phyloP scores from a whole-genome alignment of 1,140 invertebrate species.

The Pseudobourletiella spinata region DNA sequence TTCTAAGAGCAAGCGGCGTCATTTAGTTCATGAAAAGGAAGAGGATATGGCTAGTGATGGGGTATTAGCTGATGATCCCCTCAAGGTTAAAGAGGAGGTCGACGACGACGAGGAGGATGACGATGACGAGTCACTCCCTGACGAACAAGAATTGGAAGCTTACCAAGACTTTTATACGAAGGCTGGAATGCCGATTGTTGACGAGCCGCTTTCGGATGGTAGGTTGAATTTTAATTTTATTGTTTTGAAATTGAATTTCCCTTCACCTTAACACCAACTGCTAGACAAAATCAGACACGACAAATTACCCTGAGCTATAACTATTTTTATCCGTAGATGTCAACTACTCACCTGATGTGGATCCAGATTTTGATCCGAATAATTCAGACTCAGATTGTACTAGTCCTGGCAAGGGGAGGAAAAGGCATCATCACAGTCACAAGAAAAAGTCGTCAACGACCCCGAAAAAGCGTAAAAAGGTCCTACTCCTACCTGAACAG shows the following conservation, averaged over 20 bases:
- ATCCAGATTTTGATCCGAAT: background rate
- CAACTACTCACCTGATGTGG: background rate
- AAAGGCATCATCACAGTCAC: background rate
- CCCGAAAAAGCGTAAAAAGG: slow-evolving; percentile 3
- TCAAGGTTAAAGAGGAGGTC: slow-evolving; percentile 14
- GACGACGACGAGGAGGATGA: slow-evolving; percentile 39
- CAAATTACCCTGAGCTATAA: too few relatives aligned
- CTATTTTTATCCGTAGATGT: too few relatives aligned
- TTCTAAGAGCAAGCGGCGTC: slow-evolving; percentile 11
- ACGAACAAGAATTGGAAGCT: slow-evolving; percentile 63
- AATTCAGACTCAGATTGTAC: background rate
- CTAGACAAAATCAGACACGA: too few relatives aligned
- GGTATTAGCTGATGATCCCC: too few relatives aligned
- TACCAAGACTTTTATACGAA: slow-evolving; percentile 72
- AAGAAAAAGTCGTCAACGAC: background rate
- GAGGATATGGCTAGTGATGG: background rate
- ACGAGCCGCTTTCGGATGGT: background rate
- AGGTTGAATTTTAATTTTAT: background rate
- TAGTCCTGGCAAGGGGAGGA: background rate
- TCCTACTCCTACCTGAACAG: slow-evolving; percentile 13
- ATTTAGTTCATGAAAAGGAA: slow-evolving; percentile 12
- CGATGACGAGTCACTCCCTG: slow-evolving; percentile 46
- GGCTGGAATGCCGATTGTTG: slow-evolving; percentile 51
- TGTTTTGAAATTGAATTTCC: too few relatives aligned
- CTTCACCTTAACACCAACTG: too few relatives aligned